A percentile compares a stretch with the other conserved stretches of the same genome.
Evolutionary conservation across 1,140 invertebrate species (phyloP).

Genomic region (Psix sp.): DNA sequence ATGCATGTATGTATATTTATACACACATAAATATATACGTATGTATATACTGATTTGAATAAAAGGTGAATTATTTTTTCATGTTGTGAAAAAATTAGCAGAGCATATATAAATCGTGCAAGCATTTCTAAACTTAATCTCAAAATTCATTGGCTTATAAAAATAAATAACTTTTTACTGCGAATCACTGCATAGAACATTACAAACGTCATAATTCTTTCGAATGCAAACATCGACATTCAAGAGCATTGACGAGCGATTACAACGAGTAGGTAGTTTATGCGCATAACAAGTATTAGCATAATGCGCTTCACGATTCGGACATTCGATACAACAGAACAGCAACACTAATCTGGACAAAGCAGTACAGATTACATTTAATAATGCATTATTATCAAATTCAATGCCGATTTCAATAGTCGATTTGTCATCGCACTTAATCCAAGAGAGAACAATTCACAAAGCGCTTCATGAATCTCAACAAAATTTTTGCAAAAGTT

Average conservation of each 20-base stretch:
- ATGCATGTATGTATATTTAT: too few species aligned
- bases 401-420: slow-evolving; percentile 30
- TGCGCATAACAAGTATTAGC: slow-evolving; percentile 34
- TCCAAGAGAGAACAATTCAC: slow-evolving; percentile 6
- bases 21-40: too few species aligned
- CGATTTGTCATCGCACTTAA: slow-evolving; percentile 14
- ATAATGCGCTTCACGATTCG: slow-evolving; percentile 37
- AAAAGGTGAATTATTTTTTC: too few species aligned
- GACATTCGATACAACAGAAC: slow-evolving; percentile 24
- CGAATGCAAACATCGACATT: slow-evolving; percentile 13
- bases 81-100: too few species aligned
- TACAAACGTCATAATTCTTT: background rate
- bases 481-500: background rate
- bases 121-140: too few species aligned
- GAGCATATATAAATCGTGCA: too few species aligned
- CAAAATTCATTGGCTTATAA: too few species aligned
- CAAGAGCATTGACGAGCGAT: slow-evolving; percentile 4
- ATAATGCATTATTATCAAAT: slow-evolving; percentile 45
- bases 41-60: too few species aligned
- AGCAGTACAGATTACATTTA: slow-evolving; percentile 36
- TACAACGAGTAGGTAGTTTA: slow-evolving; percentile 20
- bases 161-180: too few species aligned
- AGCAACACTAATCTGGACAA: slow-evolving; percentile 50
- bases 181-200: background rate
- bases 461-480: background rate